Base-by-base conservation (phyloP, 1,140 invertebrate species). In the Epicauta chinensis region DNA sequence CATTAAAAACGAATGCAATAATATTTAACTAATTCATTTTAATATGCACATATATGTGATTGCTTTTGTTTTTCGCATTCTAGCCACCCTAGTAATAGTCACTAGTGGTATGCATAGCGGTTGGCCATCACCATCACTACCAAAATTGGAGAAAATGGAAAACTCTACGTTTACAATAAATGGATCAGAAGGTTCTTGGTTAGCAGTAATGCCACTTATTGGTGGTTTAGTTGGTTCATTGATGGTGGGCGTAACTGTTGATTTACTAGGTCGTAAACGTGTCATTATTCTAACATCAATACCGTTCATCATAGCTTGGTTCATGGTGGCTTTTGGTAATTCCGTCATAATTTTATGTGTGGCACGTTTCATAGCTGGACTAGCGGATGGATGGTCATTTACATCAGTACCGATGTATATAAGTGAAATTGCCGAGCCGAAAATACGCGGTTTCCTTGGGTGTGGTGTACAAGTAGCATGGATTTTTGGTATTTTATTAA, bases 371-470 rank as follows among this genome's bases (percentile, higher is more conserved):
- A 70, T 81, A 50, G 72, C 78, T 4, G 86, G 85, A 17, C 66
- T 89, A 2, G 79, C 83, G 0, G 77, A 87, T 50, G 82, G 82
- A 3, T 80, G 81, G 39, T 73, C 81, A 2, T 83, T 81, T 51
- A 78, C 80, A 11, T 73, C 75, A 7, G 78, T 80, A n/a, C 80
- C 82, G 0, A 77, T 85, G 63, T 84, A 81, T 63, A 70, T 86
- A n/a, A 77, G 80, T 50, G 81, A 86, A 73, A 77, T 88, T 30
- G 75, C 86, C 16, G 77, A 84, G 43, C 71, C 80, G 52, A 76
- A 79, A 50, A 79, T 87, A 1, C 70, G 87, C 10, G 87, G 89
- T 55, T 31, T 60, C 7, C 48, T 71, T 1, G 65, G 62, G 0
- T 59, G 58, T 7, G 53, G 59, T 38, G 52, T 65, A 3, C 55